Evolutionary conservation across 2,888 invertebrate genomes (phyloP), one percentile per base, ranked within the genome.

Genomic region (Eilema griseolum): DNA sequence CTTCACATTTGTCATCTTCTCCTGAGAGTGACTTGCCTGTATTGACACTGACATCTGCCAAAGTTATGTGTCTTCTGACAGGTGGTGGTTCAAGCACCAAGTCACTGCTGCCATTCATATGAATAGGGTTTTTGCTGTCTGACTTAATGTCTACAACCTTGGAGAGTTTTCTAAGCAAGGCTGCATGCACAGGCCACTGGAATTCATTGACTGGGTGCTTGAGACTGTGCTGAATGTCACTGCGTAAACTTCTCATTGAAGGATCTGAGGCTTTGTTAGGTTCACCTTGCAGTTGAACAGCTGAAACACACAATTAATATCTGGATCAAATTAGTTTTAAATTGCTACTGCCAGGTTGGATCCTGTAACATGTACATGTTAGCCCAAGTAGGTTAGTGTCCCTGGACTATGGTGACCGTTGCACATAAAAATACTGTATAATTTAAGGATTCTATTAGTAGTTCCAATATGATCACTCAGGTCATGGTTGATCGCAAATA

Each of bases 131-230:
- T 77, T 86, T 89, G 0, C 75, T 76, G 70, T 94, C 95, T 67
- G 93, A 93, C 73, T 94, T 95, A 37, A 95, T 91, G 76, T 95
- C 94, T 64, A 95, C 93, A 65, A 94, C 93, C 88, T 93, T 94
- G 46, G 94, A 95, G 24, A 95, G 83, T 83, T 95, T 95, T 62
- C 94, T 88, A 11, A 95, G 87, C 20, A 95, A 78, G 14, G 93
- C 91, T 11, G 94, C 95, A 77, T 95, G 94, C 4, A 93, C 82
- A 2, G 92, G 90, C 94, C 94, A 95, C 65, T 94, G 92, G 68
- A 94, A 93, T 62, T 88, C 78, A 59, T 81, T 82, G 4, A 82
- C 74, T 20, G 90, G 74, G 56, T 85, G 83, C 78, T 90, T 93
- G 3, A 95, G 86, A 66, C 88, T 88, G 66, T 92, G 88, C 68